Percentiles rank a stretch among this genome's conserved stretches.
These are phyloP conservation scores for Rhinogobius similis DNA, from an alignment of 2,113 vertebrate genomes.

Conservation along the genomic window DNA sequence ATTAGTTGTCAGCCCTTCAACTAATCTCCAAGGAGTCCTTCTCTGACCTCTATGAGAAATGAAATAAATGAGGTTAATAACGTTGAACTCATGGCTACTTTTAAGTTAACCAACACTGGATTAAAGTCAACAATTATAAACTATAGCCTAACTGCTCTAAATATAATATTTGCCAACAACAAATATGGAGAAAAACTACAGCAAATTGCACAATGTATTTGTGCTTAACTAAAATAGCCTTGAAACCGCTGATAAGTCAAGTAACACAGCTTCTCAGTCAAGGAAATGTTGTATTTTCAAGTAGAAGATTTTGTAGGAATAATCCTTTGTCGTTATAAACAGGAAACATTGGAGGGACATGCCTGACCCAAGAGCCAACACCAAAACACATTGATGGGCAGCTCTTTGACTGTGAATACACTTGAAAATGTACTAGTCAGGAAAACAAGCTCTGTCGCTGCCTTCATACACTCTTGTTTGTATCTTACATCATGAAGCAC, in stretches of 20 bases:
- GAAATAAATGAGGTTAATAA: neutral
- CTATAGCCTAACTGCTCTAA: neutral
- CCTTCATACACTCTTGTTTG: neutral
- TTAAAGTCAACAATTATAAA: neutral
- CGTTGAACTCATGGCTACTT: neutral
- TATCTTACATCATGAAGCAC: neutral
- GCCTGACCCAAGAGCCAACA: neutral
- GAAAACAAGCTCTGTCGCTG: neutral
- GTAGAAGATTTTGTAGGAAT: neutral
- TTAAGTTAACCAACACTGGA: neutral
- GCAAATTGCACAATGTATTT: neutral
- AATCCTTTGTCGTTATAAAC: neutral
- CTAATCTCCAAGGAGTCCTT: no score
- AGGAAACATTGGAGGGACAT: neutral
- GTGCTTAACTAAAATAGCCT: no score
- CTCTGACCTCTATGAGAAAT: no score
- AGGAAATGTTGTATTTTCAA: neutral
- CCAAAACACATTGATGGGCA: neutral
- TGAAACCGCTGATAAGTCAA: no score
- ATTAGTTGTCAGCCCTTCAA: no score
- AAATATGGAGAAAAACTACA: no score
- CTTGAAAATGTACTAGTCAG: conserved; percentile 12
- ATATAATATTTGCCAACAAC: no score
- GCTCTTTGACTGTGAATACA: neutral
- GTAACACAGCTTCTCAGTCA: neutral